Base-by-base conservation (phyloP, 2,113 vertebrate genomes). In the Phaethon lepturus region DNA sequence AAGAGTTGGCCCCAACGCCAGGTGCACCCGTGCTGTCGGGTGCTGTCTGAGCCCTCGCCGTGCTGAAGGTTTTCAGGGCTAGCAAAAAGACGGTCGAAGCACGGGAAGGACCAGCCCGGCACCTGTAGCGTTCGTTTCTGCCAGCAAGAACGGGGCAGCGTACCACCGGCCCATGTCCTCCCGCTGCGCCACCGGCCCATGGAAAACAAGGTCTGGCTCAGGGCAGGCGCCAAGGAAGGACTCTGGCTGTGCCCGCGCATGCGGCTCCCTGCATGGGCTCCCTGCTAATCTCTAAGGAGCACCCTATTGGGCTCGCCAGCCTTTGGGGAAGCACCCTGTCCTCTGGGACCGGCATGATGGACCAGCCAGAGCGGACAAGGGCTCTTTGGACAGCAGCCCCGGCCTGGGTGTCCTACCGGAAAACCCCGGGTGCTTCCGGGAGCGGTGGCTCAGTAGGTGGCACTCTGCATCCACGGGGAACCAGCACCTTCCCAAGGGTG, bases 391-490 rank as follows among this genome's bases (percentile, higher is more conserved):
- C 52, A 67, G 79, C 71, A 83, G 68, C 42, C 64, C 24, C 73
- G 33, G 73, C 23, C 28, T 8, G 38, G 18, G 14, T 59, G 66
- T 77, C 31, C 29, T 59, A 52, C 28, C 0, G 2, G 60, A 26
- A 63, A 76, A 63, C 17, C 69, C 66, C 10, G 0, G 56, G 62
- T 60, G 79, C 75, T 63, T 79, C 60, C 0, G 3, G 91, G 63
- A 89, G 77, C 2, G 0, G 89, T 85, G 94, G 47, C 93, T 97
- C 96, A 97, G 95, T 93, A 97, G 96, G 92, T 95, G 96, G 96
- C 95, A 97, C 92, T 95, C 95, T 96, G 93, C 81, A 88, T 77
- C 96, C 90, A 93, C 5, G 13, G 72, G 94, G 79, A 96, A 9
- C 50, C 50, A 47, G 80, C 53, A 25, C 29, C 55, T 59, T 59